phyloP scores from a whole-genome alignment of 2,797 vertebrate genomes.

The Helarctos malayanus region DNA sequence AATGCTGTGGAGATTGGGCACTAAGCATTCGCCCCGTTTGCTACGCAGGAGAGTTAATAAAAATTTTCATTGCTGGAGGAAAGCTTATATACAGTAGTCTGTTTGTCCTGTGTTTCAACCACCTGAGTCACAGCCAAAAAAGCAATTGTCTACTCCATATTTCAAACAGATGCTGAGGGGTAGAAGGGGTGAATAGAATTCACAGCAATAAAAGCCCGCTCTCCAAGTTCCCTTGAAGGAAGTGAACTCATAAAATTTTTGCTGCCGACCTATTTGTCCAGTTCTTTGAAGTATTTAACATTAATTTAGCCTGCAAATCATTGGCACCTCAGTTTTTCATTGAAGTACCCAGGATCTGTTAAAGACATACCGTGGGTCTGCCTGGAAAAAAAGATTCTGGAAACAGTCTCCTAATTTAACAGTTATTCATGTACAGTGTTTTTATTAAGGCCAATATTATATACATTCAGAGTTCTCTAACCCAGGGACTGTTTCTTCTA shows the following conservation, averaged over 20 bases:
- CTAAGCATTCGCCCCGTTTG: slow-evolving; percentile 87
- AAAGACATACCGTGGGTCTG: slow-evolving; percentile 80
- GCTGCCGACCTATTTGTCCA: slow-evolving; percentile 89
- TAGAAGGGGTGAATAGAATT: slow-evolving; percentile 91
- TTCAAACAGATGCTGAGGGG: slow-evolving; percentile 96
- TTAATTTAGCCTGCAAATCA: slow-evolving; percentile 89
- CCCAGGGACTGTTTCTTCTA: neutral
- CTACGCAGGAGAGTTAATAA: slow-evolving; percentile 89
- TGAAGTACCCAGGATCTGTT: slow-evolving; percentile 86
- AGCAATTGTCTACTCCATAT: slow-evolving; percentile 93
- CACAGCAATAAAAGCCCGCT: slow-evolving; percentile 93
- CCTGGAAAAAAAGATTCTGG: slow-evolving; percentile 70
- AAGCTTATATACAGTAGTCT: slow-evolving; percentile 91
- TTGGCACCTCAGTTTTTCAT: slow-evolving; percentile 88
- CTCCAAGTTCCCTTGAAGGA: slow-evolving; percentile 89
- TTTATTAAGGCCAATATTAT: neutral
- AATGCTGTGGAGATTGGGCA: slow-evolving; percentile 88
- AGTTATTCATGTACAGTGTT: slow-evolving; percentile 42
- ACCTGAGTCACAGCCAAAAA: slow-evolving; percentile 93
- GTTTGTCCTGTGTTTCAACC: slow-evolving; percentile 93
- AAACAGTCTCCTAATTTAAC: slow-evolving; percentile 82
- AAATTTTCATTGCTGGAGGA: slow-evolving; percentile 88
- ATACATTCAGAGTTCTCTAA: neutral
- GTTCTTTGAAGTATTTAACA: slow-evolving; percentile 90
- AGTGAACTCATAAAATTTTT: slow-evolving; percentile 90